Conservation (phyloP, 2,888 invertebrate genomes). For the Clepsis dumicolana region DNA sequence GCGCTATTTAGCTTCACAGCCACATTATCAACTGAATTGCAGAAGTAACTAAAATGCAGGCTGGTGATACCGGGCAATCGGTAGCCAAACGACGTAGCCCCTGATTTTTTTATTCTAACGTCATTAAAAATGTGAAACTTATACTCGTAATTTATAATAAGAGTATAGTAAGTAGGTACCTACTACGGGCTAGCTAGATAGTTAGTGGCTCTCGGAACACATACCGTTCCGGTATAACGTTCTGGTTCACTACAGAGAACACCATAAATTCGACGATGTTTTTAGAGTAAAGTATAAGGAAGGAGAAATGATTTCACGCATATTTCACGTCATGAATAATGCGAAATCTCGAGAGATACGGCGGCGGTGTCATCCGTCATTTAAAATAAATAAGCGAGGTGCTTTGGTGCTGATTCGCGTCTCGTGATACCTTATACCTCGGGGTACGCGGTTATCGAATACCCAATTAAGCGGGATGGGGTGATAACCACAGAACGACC, state of each 20-base stretch:
- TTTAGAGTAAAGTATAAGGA: not conserved
- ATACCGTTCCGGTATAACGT: no score
- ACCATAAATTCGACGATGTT: not conserved
- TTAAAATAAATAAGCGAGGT: not conserved
- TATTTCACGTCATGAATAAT: not conserved
- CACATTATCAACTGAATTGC: slow-evolving; percentile 13
- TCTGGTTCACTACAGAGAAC: no score
- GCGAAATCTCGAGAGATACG: not conserved
- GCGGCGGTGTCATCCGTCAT: slow-evolving; percentile 6
- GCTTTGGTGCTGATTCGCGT: slow-evolving; percentile 5
- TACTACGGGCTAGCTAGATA: no score
- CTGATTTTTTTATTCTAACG: no score
- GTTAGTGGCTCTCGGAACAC: no score
- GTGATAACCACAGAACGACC: slow-evolving; percentile 27
- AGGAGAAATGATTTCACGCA: not conserved
- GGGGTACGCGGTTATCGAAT: slow-evolving; percentile 22
- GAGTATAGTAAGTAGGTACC: no score
- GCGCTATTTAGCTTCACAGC: slow-evolving; percentile 10
- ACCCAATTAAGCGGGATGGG: slow-evolving; percentile 36
- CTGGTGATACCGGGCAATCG: not conserved
- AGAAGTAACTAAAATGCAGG: not conserved
- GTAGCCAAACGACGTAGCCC: not conserved
- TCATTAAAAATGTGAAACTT: no score
- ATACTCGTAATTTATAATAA: no score
- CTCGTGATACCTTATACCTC: slow-evolving; percentile 23